Evolutionary conservation across 2,113 vertebrate genomes (phyloP).

Genomic region (Cinclus mexicanus): DNA sequence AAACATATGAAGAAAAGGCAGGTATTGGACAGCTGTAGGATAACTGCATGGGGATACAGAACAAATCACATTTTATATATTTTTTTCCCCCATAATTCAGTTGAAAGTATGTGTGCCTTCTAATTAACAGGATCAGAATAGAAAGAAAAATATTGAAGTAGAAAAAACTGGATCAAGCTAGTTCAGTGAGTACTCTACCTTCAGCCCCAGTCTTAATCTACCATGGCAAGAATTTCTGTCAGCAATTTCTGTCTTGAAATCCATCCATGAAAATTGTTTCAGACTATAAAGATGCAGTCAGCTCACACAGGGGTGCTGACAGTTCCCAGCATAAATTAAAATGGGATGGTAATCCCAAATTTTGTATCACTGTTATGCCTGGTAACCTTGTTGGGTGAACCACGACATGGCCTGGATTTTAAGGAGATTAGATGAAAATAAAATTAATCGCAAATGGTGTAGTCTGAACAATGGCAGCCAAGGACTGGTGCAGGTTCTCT

Average conservation of each 20-base stretch:
- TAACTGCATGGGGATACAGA: background rate
- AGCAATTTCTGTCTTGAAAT: background rate
- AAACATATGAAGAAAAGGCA: slow-evolving; percentile 11
- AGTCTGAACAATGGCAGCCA: background rate
- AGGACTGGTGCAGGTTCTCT: background rate
- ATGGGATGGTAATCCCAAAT: background rate
- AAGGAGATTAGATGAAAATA: background rate
- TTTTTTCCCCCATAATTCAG: background rate
- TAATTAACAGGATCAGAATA: background rate
- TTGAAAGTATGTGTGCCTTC: background rate
- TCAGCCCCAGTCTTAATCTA: background rate
- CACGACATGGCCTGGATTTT: background rate
- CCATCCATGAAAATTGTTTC: background rate
- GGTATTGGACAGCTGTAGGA: background rate
- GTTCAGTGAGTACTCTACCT: background rate
- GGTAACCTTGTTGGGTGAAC: background rate
- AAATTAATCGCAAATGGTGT: background rate
- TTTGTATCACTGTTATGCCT: background rate
- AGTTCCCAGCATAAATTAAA: background rate
- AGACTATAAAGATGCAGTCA: background rate
- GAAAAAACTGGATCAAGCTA: background rate
- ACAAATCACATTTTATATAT: background rate
- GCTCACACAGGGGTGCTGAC: background rate
- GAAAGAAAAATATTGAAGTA: background rate
- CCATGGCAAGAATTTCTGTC: background rate